Evolutionary conservation across 2,113 vertebrate genomes (phyloP), one percentile per base, ranked within the genome.

Genomic region (Lipophrys pholis): DNA sequence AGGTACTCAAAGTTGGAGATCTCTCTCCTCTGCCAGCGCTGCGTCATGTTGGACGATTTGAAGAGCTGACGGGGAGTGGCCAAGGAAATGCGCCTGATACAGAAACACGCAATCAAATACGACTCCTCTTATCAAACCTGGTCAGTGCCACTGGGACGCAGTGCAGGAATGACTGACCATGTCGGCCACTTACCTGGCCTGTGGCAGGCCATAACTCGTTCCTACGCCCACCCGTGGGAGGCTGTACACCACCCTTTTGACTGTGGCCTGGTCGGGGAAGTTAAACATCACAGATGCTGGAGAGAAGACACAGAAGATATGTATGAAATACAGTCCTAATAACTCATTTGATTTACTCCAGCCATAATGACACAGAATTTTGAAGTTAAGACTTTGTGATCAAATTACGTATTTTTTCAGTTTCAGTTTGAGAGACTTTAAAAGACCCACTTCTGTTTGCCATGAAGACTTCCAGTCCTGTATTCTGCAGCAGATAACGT

Each of bases 31-130:
- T 99, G 98, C 98, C 98, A 99, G 59, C 98, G 96, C 90, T 99
- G 98, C 40, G 98, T 99, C 98, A 99, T 99, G 90, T 99, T 99
- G 85, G 98, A 99, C n/a, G 98, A 99, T 91, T 99, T 99, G 91
- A 99, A 99, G 76, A 99, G 96, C 92, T 99, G 98, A 53, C 97
- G 95, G 45, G 98, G 97, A 14, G 97, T 99, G 52, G 97, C 98
- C 93, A 99, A 82, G 41, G 98, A 99, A 86, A 99, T 99, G 81
- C 98, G 95, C 91, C 98, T 99, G 11, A 70, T 21, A 66, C 9
- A 51, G 39, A 62, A 36, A 38, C 9, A 39, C 83, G 42, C 41
- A 58, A 40, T 35, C 11, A 67, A 45, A 59, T 10, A 8, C 4
- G 35, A 49, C 14, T 50, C 9, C 9, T 51, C 66, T 7, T 12